Evolutionary conservation across 2,888 invertebrate species (phyloP).

Genomic region (Stenodera caucasica): DNA sequence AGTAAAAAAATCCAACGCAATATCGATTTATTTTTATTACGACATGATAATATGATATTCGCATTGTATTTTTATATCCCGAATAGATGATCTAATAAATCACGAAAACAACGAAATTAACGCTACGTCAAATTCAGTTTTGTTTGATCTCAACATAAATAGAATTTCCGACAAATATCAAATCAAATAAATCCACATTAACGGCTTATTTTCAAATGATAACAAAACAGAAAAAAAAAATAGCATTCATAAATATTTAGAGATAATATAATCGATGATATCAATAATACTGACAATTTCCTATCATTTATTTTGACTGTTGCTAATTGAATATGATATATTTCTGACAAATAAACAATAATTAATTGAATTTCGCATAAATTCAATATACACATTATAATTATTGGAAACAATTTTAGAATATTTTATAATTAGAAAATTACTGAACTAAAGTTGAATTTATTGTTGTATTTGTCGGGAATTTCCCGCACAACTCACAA

Average conservation of each 20-base stretch:
- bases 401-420: too few species aligned
- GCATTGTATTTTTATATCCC: conserved; percentile 1
- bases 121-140: conserved; percentile 7
- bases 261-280: neutral
- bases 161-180: conserved; percentile 9
- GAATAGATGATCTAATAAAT: conserved; percentile 6
- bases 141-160: conserved; percentile 9
- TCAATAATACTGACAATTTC: neutral
- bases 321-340: neutral
- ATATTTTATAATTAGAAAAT: too few species aligned
- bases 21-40: too few species aligned
- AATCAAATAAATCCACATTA: conserved; percentile 6
- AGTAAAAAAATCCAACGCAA: too few species aligned
- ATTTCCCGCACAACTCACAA: too few species aligned
- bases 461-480: too few species aligned
- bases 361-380: neutral
- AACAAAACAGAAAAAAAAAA: conserved; percentile 2
- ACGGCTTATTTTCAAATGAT: neutral
- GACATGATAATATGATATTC: too few species aligned
- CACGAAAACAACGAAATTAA: conserved; percentile 7
- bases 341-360: neutral
- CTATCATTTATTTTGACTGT: neutral
- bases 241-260: neutral
- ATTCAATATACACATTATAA: too few species aligned
- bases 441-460: too few species aligned